Base-by-base conservation (phyloP, 2,113 vertebrate species). In the Sapajus apella region DNA sequence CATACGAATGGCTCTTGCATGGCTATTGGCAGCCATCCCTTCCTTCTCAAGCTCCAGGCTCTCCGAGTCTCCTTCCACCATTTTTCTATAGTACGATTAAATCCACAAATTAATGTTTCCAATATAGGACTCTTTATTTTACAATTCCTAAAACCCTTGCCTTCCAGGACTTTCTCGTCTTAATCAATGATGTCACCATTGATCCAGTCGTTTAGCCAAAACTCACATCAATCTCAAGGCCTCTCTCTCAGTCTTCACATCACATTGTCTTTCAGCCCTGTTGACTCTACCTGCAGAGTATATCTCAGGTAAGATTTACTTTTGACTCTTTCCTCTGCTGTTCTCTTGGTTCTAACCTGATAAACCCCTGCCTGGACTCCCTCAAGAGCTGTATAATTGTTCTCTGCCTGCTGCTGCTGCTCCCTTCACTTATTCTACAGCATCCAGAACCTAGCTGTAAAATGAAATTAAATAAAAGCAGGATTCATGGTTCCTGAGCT, bases 1-100 rank as follows among this genome's bases (percentile, higher is more conserved):
- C 35, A 2, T 11, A 14, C 56, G 0, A 30, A 17, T 0, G 17
- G 0, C 23, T 27, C 61, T 70, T 11, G 14, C 17, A 27, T 40
- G 25, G 70, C 0, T 20, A 8, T 18, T 4, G 50, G 35, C 56
- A n/a, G 87, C 7, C 70, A 76, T 64, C n/a, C 6, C 32, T 12
- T 43, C 58, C 32, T 12, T 43, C 58, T 17, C 35, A 27, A 45
- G 11, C 11, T 58, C 23, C 50, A 87, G 37, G 27, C 14, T 3
- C 20, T 14, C 37, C 32, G 3, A n/a, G 21, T 25, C 18, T 40
- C n/a, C 40, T 20, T 32, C 37, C 45, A 17, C 25, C 1, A 2
- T 30, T 25, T 47, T 93, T 20, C 27, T 43, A 84, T 18, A 30
- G n/a, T 8, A 35, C 12, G 2, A 1, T 18, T 30, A 1, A 35